Evolutionary conservation across 1,140 invertebrate genomes (phyloP).

Genomic region (Chironomus tepperi): DNA sequence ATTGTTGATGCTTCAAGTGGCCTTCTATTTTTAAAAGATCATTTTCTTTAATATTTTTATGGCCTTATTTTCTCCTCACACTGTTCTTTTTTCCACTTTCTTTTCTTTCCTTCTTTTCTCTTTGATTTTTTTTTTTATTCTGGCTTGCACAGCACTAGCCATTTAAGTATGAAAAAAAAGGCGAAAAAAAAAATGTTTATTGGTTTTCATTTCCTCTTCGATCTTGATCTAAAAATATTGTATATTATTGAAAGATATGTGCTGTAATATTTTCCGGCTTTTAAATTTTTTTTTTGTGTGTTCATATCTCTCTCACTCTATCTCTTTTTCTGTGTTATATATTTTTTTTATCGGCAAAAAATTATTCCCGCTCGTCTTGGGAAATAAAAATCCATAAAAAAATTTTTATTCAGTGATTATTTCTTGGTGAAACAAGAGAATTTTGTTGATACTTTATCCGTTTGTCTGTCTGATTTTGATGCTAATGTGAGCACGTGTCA

Average conservation of each 20-base stretch:
- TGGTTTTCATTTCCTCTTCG: slow-evolving; percentile 20
- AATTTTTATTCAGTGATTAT: too few species aligned
- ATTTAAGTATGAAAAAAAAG: slow-evolving; percentile 1
- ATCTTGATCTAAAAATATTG: slow-evolving; percentile 23
- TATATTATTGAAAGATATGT: slow-evolving; percentile 20
- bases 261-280: slow-evolving; percentile 16
- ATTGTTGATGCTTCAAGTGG: background rate
- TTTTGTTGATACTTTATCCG: too few species aligned
- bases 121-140: too few species aligned
- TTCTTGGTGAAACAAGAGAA: too few species aligned
- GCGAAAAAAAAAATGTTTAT: slow-evolving; percentile 20
- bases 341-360: too few species aligned
- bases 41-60: background rate
- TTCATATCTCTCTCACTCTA: too few species aligned
- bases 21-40: background rate
- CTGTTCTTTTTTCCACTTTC: background rate
- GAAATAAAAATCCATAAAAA: too few species aligned
- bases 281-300: background rate
- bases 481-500: too few species aligned
- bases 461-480: too few species aligned
- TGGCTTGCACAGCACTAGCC: background rate
- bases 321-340: too few species aligned
- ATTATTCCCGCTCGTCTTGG: too few species aligned
- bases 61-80: background rate
- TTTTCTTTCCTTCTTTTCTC: too few species aligned